Conservation (phyloP, 2,113 vertebrate species). For the Pluvialis apricaria region DNA sequence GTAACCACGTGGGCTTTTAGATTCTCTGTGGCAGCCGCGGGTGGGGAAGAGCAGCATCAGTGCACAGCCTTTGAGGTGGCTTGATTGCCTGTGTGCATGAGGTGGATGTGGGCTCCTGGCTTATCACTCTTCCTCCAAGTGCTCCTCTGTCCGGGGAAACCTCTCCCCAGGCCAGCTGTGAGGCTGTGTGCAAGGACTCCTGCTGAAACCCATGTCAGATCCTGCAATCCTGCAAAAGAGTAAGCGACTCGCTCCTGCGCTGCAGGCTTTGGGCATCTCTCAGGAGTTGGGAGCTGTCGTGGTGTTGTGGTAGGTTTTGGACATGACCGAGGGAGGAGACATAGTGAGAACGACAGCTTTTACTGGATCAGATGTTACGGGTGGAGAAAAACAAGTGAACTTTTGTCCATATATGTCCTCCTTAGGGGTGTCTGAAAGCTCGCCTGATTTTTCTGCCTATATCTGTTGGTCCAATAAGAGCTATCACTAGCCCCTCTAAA, state of each 20-base stretch:
- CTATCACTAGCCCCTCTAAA: neutral
- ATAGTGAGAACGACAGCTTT: neutral
- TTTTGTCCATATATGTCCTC: neutral
- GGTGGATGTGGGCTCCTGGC: neutral
- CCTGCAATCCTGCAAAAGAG: neutral
- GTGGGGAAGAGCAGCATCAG: neutral
- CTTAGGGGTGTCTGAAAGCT: neutral
- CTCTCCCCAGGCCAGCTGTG: neutral
- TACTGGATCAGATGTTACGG: neutral
- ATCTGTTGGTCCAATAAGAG: neutral
- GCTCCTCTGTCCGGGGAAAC: neutral
- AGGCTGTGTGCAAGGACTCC: neutral
- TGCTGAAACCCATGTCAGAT: neutral
- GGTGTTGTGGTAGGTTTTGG: neutral
- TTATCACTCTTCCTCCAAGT: neutral
- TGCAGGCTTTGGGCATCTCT: neutral
- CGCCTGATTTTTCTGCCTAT: neutral
- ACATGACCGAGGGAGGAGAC: neutral
- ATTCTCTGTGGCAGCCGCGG: fast-evolving
- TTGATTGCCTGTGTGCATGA: neutral
- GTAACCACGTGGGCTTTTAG: neutral
- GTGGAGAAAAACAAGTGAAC: neutral
- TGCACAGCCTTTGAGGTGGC: neutral
- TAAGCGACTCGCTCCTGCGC: fast-evolving
- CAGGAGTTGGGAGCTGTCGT: neutral